Evolutionary conservation across 2,888 invertebrate species (phyloP).

Genomic region (Lysandra coridon): DNA sequence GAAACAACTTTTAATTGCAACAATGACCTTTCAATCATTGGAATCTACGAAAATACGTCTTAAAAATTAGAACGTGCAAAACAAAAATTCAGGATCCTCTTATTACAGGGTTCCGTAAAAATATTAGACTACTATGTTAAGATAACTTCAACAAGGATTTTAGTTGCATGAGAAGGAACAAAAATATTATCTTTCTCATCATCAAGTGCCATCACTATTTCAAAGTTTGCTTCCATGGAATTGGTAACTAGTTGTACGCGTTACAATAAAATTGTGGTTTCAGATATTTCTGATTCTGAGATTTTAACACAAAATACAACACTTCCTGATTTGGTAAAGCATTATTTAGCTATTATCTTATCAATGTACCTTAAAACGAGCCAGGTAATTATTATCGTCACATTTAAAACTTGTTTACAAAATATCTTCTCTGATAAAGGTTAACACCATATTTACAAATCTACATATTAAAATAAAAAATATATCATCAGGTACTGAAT

Average conservation of each 20-base stretch:
- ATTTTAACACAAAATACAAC: not conserved
- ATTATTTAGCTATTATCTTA: slow-evolving; percentile 3
- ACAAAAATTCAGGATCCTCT: not conserved
- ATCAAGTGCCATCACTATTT: not conserved
- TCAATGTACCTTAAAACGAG: not conserved
- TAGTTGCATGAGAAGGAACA: no score
- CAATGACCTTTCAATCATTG: not conserved
- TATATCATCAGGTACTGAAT: not conserved
- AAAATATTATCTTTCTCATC: no score
- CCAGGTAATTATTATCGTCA: not conserved
- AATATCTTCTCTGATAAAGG: slow-evolving; percentile 6
- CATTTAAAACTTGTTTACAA: slow-evolving; percentile 15
- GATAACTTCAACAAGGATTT: not conserved
- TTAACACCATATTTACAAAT: slow-evolving; percentile 18
- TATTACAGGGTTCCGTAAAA: not conserved
- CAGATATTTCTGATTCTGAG: not conserved
- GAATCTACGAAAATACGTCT: not conserved
- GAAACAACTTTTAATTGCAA: no score
- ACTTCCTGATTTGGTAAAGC: not conserved
- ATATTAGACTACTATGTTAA: not conserved
- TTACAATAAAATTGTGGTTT: not conserved
- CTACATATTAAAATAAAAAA: not conserved
- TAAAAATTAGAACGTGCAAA: not conserved
- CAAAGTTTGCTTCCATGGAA: not conserved
- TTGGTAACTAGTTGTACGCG: not conserved